Base-by-base conservation (phyloP, 2,888 invertebrate species). In the Sphinx pinastri region DNA sequence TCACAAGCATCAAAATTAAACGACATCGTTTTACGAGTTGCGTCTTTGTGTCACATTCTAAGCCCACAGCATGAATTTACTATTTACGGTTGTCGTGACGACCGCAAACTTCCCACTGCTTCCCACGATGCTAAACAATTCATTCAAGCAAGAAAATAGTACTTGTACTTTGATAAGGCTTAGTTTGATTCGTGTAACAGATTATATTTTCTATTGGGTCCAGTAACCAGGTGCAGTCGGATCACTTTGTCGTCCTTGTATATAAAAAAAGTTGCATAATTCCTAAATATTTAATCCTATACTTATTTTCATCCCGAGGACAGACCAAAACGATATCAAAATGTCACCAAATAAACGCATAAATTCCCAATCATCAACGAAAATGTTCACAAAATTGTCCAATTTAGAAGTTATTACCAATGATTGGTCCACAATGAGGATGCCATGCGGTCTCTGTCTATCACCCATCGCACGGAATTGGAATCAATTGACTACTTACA, bases 381-480 rank as follows among this genome's bases (percentile, higher is more conserved):
- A 67, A 70, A 67, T 38, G 58, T 60, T 38, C 31, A 63, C 13
- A 31, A 67, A 72, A 72, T 74, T 72, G 75, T 68, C 59, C 72
- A 72, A 75, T 80, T 81, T 74, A 72, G 68, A 52, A 16, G 73
- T 10, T 76, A 81, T 82, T 81, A 81, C 47, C 68, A 73, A 80
- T 76, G 75, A 80, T 80, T 79, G 77, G 71, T 4, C 71, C 54
- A 71, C 79, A 81, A 86, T 82, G 76, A 83, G 86, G 84, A 84
- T 80, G 82, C 77, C 45, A 69, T 63, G 63, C 45, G 63, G 38
- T 38, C 19, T 63, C 70, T 69, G 73, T 72, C 73, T 69, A 80
- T 77, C 71, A 72, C 68, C 71, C 74, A 79, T 77, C 73, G 77
- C 69, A 69, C 72, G 76, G 78, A 83, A 85, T 84, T 81, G 79